phyloP scores from a whole-genome alignment of 2,888 invertebrate species.

The Eustalomyia histrio region DNA sequence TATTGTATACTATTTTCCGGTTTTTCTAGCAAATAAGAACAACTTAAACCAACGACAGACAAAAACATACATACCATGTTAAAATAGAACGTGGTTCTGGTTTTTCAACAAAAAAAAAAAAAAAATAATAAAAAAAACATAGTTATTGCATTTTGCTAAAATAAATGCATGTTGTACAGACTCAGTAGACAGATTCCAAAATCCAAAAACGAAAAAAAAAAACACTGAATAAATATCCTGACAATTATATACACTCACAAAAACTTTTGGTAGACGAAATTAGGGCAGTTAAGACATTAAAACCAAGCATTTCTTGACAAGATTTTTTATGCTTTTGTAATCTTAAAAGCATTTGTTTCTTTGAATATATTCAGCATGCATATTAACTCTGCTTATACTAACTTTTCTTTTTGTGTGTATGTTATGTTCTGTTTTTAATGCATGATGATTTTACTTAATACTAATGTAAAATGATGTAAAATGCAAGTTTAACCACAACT shows the following conservation, averaged over 20 bases:
- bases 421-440: background rate
- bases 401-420: background rate
- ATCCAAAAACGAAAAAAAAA: slow-evolving; percentile 1
- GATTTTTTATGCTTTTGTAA: no score
- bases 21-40: slow-evolving; percentile 56
- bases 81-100: slow-evolving; percentile 53
- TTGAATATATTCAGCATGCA: no score
- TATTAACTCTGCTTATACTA: background rate
- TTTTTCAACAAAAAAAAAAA: slow-evolving; percentile 29
- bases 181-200: slow-evolving; percentile 14
- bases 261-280: background rate
- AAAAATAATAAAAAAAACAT: no score
- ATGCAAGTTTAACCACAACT: slow-evolving; percentile 63
- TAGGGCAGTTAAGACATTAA: no score
- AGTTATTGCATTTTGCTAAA: background rate
- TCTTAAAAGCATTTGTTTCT: no score
- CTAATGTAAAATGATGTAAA: slow-evolving; percentile 52
- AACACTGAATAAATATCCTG: background rate
- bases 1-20: slow-evolving; percentile 61
- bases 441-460: slow-evolving; percentile 19
- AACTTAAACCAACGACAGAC: slow-evolving; percentile 11
- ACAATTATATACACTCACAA: background rate
- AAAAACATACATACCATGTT: slow-evolving; percentile 13
- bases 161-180: background rate
- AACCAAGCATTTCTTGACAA: no score